phyloP scores from a whole-genome alignment of 2,888 invertebrate genomes.

The Cephus spinipes region DNA sequence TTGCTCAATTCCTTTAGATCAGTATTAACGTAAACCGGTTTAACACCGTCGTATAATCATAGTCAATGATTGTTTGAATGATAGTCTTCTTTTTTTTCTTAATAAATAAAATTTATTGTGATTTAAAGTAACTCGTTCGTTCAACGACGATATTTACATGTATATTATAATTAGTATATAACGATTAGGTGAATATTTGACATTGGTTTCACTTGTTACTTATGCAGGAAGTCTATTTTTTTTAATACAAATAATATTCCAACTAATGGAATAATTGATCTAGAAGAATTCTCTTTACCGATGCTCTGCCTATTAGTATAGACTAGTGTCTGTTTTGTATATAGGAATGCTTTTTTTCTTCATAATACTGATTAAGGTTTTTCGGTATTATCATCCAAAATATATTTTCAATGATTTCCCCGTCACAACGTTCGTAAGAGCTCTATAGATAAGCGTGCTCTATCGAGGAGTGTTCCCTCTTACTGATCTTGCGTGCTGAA shows the following conservation, averaged over 20 bases:
- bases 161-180: too few species aligned
- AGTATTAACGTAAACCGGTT: too few species aligned
- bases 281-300: background rate
- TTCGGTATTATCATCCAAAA: background rate
- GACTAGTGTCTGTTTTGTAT: background rate
- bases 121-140: too few species aligned
- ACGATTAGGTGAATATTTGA: background rate
- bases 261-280: background rate
- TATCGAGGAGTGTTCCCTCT: slow-evolving; percentile 25
- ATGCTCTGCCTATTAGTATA: background rate
- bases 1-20: too few species aligned
- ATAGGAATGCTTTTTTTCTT: background rate
- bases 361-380: background rate
- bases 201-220: background rate
- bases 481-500: background rate
- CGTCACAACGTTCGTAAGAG: background rate
- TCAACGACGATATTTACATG: background rate
- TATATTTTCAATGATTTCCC: background rate
- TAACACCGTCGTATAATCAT: too few species aligned
- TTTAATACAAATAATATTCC: background rate
- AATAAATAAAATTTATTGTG: background rate
- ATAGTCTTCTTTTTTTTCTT: background rate
- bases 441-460: slow-evolving; percentile 39
- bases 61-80: background rate
- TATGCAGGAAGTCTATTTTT: background rate